Conservation (phyloP, 2,797 vertebrate species). For the Hafferia zeledoni region DNA sequence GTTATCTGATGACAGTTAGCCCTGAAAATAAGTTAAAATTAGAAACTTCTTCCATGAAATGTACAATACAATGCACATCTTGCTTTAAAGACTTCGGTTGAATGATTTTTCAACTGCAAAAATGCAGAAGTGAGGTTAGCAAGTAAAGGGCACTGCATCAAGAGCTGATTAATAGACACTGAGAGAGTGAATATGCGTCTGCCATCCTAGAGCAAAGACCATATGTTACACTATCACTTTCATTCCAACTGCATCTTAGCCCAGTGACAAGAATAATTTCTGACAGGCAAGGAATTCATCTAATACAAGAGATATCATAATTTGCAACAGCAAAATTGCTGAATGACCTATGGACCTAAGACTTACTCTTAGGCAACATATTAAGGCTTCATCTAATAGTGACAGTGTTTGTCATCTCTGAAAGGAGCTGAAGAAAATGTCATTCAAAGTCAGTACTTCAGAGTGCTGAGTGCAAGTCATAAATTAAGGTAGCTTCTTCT, state of each 20-base stretch:
- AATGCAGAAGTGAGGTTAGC: slow-evolving; percentile 13
- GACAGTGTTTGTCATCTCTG: slow-evolving; percentile 33
- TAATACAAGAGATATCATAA: slow-evolving; percentile 54
- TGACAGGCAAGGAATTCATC: slow-evolving; percentile 56
- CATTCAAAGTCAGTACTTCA: slow-evolving; percentile 20
- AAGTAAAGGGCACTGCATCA: slow-evolving; percentile 44
- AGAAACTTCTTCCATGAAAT: not conserved
- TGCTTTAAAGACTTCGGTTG: slow-evolving; percentile 19
- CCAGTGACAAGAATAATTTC: slow-evolving; percentile 68
- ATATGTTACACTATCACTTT: slow-evolving; percentile 61
- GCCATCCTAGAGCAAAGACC: slow-evolving; percentile 55
- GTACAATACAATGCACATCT: not conserved
- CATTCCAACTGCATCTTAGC: slow-evolving; percentile 43
- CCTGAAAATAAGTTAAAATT: not conserved
- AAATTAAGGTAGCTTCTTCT: slow-evolving; percentile 35
- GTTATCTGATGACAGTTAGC: not conserved
- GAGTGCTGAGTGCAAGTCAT: not conserved
- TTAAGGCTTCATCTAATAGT: not conserved
- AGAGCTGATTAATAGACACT: slow-evolving; percentile 64
- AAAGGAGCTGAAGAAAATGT: slow-evolving; percentile 43
- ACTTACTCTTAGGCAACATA: slow-evolving; percentile 38
- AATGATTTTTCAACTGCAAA: not conserved
- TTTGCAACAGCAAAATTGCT: slow-evolving; percentile 51
- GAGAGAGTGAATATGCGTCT: slow-evolving; percentile 58
- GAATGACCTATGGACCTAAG: not conserved